These are phyloP conservation scores for Uria aalge DNA, from an alignment of 2,113 vertebrate species.

Conservation along the genomic window DNA sequence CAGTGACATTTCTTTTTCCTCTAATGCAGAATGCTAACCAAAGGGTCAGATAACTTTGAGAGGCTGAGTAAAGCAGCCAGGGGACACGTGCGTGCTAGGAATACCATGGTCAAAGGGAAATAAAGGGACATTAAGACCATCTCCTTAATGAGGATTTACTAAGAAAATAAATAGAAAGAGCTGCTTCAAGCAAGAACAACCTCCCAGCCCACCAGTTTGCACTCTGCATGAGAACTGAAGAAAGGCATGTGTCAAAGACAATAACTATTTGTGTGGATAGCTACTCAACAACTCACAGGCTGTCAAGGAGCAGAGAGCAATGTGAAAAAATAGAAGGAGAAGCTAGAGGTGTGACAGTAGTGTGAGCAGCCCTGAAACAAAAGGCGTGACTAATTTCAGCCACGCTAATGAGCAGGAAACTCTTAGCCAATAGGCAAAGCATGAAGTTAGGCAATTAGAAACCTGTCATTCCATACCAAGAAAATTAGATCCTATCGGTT, in stretches of 20 bases:
- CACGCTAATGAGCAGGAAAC: not conserved
- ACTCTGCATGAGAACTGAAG: not conserved
- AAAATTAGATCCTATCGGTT: conserved; percentile 46
- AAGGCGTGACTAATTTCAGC: not conserved
- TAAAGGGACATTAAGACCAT: not conserved
- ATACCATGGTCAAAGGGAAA: not conserved
- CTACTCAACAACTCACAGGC: not conserved
- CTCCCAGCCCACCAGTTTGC: not conserved
- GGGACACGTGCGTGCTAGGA: not conserved
- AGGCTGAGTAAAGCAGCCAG: not conserved
- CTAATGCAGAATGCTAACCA: not conserved
- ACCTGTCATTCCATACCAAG: conserved; percentile 39
- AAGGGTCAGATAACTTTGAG: not conserved
- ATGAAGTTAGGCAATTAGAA: conserved; percentile 45
- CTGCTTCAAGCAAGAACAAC: not conserved
- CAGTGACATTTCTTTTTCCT: not conserved
- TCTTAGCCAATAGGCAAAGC: conserved; percentile 2
- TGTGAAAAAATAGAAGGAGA: not conserved
- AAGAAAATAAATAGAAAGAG: not conserved
- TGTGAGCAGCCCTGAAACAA: not conserved
- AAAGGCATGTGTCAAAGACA: not conserved
- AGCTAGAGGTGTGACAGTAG: not conserved
- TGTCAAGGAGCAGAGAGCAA: not conserved
- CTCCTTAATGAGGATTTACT: conserved; percentile 13
- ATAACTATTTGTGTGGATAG: not conserved